Base-by-base conservation (phyloP, 1,140 invertebrate species). In the Pseudomyrmex pallidus region DNA sequence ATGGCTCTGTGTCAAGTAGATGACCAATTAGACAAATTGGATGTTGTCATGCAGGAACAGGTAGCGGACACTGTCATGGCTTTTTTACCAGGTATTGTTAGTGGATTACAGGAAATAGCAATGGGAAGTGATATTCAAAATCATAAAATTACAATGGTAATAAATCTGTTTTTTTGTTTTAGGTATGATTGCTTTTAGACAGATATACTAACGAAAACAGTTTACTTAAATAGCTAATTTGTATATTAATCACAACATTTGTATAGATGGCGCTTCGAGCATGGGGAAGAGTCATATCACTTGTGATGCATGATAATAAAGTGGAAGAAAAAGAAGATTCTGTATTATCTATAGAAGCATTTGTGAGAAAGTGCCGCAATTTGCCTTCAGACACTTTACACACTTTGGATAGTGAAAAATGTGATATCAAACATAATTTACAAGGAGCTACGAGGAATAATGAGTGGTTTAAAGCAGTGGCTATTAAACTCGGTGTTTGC, bases 51-150 rank as follows among this genome's bases (percentile, higher is more conserved):
- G 59, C 87, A 93, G 86, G 74, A 90, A 76, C 92, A 94, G 93
- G 93, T 96, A 52, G 95, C 95, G 13, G 94, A 96, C 87, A 93
- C 95, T 72, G 92, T 96, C 9, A 95, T 95, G 90, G 93, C 95
- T 87, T 96, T 96, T 85, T 87, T 97, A 46, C 96, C 96, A 7
- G 96, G 96, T 0, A 94, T 97, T 72, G 90, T 95, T 46, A 93
- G 93, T 56, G 94, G 95, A 2, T 91, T 97, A 78, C 94, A 95
- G 61, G 94, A 96, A 87, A 94, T 96, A 17, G 94, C 94, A 72
- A 93, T 93, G 59, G 95, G 94, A 83, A 93, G 92, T 77, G 93
- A 95, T 62, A 95, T 95, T 86, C 95, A 96, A 61, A 95, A 95
- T 44, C 96, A 96, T 89, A 95, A 94, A 87, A 83, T 96, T 73